Evolutionary conservation across 1,140 invertebrate genomes (phyloP).

Genomic region (Scaptomyza montana): DNA sequence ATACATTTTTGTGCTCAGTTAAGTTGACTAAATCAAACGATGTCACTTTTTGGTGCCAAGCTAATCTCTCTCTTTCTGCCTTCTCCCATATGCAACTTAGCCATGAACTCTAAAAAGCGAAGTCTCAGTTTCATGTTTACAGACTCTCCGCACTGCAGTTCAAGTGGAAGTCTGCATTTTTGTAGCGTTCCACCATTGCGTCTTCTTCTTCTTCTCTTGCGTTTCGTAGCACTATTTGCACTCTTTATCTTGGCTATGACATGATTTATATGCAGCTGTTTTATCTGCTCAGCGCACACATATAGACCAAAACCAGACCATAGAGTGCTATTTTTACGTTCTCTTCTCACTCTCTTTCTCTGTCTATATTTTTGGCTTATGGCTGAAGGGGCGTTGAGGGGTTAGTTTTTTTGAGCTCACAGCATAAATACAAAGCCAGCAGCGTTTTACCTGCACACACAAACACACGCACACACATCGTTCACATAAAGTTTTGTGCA

Average conservation of each 20-base stretch:
- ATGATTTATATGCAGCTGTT: constrained; percentile 77
- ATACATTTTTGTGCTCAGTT: constrained; percentile 29
- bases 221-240: constrained; percentile 57
- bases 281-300: constrained; percentile 64
- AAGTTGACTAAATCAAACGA: constrained; percentile 50
- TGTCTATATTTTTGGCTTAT: constrained; percentile 6
- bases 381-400: neutral
- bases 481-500: constrained; percentile 43
- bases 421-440: constrained; percentile 49
- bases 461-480: neutral
- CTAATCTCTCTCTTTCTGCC: neutral
- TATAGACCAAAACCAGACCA: neutral
- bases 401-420: constrained; percentile 17
- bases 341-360: neutral
- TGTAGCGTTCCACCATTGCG: too few relatives aligned
- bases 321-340: neutral
- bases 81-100: constrained; percentile 8
- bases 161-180: constrained; percentile 27
- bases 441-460: constrained; percentile 35
- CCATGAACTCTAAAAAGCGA: neutral
- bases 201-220: constrained; percentile 2
- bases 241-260: constrained; percentile 73
- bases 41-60: constrained; percentile 1
- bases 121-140: neutral
- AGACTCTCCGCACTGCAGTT: neutral